These are phyloP conservation scores for Stenoptilia bipunctidactyla DNA, from an alignment of 2,888 invertebrate species.

Conservation along the genomic window DNA sequence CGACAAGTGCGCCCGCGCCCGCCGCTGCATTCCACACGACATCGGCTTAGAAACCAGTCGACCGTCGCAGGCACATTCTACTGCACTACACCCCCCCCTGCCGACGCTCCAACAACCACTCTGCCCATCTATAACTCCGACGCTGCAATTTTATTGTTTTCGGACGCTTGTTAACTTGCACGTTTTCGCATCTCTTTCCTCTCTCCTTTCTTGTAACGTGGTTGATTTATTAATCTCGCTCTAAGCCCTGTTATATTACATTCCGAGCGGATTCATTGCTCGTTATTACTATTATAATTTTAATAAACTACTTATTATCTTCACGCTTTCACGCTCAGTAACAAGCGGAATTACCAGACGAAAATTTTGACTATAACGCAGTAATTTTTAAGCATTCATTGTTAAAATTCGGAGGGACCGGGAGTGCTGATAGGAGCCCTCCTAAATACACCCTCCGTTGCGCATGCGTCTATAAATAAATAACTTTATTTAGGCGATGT, in stretches of 20 bases:
- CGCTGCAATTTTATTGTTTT: too few species aligned
- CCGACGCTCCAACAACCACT: background rate
- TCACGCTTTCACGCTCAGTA: constrained; percentile 1
- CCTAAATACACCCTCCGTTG: constrained; percentile 11
- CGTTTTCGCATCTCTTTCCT: too few species aligned
- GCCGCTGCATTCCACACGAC: constrained; percentile 61
- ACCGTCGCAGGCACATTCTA: constrained; percentile 45
- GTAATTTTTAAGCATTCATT: too few species aligned
- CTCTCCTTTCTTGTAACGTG: too few species aligned
- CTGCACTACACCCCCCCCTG: constrained; percentile 21
- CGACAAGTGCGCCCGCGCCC: constrained; percentile 49
- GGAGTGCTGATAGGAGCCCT: background rate
- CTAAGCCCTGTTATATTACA: too few species aligned
- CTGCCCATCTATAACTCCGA: too few species aligned
- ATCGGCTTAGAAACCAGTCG: constrained; percentile 67
- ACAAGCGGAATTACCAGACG: background rate
- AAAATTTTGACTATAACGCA: too few species aligned
- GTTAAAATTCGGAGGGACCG: too few species aligned
- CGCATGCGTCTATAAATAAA: constrained; percentile 29
- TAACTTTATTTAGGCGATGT: constrained; percentile 21
- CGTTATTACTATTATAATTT: background rate
- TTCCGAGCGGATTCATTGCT: too few species aligned
- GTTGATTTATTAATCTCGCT: too few species aligned
- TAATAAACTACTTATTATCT: constrained; percentile 1
- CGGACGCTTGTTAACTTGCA: too few species aligned